Evolutionary conservation across 2,113 vertebrate genomes (phyloP), one percentile per base, ranked within the genome.

Genomic region (Corythornis cristatus): DNA sequence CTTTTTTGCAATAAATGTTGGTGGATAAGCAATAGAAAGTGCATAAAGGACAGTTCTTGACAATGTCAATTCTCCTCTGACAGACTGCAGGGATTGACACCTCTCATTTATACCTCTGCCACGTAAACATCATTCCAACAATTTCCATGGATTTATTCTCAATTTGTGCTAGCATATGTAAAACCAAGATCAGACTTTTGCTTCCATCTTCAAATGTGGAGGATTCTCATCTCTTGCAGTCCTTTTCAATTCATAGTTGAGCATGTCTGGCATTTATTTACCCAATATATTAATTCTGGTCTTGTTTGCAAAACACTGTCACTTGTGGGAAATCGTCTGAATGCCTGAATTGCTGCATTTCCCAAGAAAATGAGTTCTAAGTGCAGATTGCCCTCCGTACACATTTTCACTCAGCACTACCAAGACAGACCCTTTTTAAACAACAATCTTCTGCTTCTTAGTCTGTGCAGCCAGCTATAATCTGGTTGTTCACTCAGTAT

Each of bases 321-420:
- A 50, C 60, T 77, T 17, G 5, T 40, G 78, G 26, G 45, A 33
- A 88, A 45, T 50, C 33, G 46, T 83, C 46, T 65, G 40, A 56
- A 14, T 0, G 3, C 26, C 57, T 11, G 3, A 86, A 67, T 28
- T 0, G 0, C 26, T 45, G 58, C n/a, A 43, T 70, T 88, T 58
- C 45, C 67, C 53, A n/a, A 0, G 0, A 20, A 45, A 61, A 76
- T 0, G 15, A 61, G 40, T 37, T 58, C 54, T 35, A 26, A 25
- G 48, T 0, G 2, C 57, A 74, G 66, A 40, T 1, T 58, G 33
- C n/a, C 45, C 60, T 17, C n/a, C 2, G 2, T 21, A 33, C 25
- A 31, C 8, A 9, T 21, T 53, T 72, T 61, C 51, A 45, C 51
- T 45, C 8, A 0, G 51, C 33, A 57, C 50, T n/a, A 66, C 22